phyloP scores from a whole-genome alignment of 2,888 invertebrate species.

The Pseudeuparius sepicola region DNA sequence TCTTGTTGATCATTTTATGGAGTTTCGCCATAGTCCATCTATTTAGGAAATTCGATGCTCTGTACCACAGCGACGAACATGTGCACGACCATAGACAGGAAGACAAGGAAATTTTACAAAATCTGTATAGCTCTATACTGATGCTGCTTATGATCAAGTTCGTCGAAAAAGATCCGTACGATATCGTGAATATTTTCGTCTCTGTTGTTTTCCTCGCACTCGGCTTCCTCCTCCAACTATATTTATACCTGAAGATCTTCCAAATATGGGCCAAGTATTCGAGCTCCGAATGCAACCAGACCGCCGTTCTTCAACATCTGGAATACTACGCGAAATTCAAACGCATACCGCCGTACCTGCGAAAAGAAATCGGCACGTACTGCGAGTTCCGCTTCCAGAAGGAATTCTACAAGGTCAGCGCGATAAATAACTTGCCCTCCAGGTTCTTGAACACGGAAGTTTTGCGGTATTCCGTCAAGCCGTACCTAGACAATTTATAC shows the following conservation, averaged over 20 bases:
- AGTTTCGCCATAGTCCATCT: neutral
- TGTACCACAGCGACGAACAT: neutral
- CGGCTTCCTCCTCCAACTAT: neutral
- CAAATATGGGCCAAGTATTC: neutral
- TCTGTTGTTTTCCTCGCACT: slow-evolving; percentile 1
- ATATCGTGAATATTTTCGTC: neutral
- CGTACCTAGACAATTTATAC: neutral
- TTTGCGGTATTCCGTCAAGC: neutral
- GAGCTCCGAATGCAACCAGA: neutral
- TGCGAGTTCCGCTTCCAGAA: neutral
- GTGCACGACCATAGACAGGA: no score
- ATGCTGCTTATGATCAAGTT: neutral
- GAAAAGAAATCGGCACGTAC: neutral
- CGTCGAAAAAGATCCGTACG: neutral
- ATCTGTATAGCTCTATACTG: neutral
- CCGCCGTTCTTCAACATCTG: neutral
- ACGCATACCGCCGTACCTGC: neutral
- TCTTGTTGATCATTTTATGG: neutral
- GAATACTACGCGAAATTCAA: neutral
- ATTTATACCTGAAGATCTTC: neutral
- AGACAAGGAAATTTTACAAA: no score
- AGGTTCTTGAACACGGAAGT: neutral
- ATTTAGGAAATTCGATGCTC: neutral
- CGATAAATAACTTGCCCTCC: neutral
- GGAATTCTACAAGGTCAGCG: neutral